Evolutionary conservation across 2,113 vertebrate species (phyloP), one percentile per base, ranked within the genome.

Genomic region (Lutjanus erythropterus): DNA sequence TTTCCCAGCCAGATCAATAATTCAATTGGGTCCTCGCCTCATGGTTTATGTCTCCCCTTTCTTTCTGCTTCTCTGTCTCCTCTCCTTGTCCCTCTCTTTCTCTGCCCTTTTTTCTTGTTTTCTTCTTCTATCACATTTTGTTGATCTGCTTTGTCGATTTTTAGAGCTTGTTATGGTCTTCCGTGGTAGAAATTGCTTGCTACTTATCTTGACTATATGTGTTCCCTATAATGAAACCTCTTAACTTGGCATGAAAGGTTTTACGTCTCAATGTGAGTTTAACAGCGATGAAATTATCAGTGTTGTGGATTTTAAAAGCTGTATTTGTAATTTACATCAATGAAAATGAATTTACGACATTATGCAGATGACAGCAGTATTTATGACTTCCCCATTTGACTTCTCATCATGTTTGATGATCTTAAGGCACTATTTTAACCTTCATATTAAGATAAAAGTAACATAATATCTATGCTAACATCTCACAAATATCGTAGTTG

Each of bases 1-100:
- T 94, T 92, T 90, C 92, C 79, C 71, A 66, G 86, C 53, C 29
- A 33, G 80, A 91, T 95, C 80, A 95, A 95, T 95, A 92, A 95
- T 95, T 95, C 68, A 95, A 59, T 91, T 18, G 9, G 39, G 49
- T 77, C 52, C 58, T 84, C 55, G 44, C 19, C 75, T 74, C 68
- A 52, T 59, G 68, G 70, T 83, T 73, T 50, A 67, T 60, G 71
- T 61, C 77, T 82, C 72, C 49, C 73, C 66, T 75, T 71, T 75
- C 72, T 53, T 33, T 50, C 31, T 65, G 31, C 14, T 56, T 21
- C 14, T 33, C 21, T 11, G 16, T 31, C 46, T 62, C 39, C 11
- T 72, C 5, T 52, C 42, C 12, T 53, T 60, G 31, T 70, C 47
- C 7, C 35, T 29, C 19, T 44, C 52, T 47, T n/a, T n/a, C n/a